A percentile compares a stretch with the other conserved stretches of the same genome.
These are phyloP conservation scores for Ceratina calcarata DNA, from an alignment of 1,140 invertebrate genomes.

Conservation along the genomic window DNA sequence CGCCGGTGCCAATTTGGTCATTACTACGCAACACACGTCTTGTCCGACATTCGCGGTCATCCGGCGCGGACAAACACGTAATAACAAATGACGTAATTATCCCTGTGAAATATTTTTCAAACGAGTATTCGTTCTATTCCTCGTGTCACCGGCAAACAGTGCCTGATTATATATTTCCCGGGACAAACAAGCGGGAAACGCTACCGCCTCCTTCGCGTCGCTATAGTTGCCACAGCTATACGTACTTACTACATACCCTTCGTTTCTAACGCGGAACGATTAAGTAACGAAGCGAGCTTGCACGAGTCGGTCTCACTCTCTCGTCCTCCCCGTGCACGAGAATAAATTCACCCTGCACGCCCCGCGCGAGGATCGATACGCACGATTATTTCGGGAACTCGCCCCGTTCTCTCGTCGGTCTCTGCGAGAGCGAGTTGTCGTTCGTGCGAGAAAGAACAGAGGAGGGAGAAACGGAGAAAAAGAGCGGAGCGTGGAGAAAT, in stretches of 20 bases:
- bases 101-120: slow-evolving; percentile 1
- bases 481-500: neutral
- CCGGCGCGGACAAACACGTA: neutral
- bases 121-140: neutral
- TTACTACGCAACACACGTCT: neutral
- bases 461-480: neutral
- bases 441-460: slow-evolving; percentile 23
- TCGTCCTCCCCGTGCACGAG: slow-evolving; percentile 62
- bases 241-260: slow-evolving; percentile 44
- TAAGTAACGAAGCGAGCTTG: slow-evolving; percentile 64
- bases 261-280: slow-evolving; percentile 61
- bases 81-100: neutral
- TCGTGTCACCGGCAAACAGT: slow-evolving; percentile 7
- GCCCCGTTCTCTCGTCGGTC: slow-evolving; percentile 54
- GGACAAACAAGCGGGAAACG: slow-evolving; percentile 9
- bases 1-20: neutral
- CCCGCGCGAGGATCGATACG: slow-evolving; percentile 67
- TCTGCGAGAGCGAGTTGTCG: slow-evolving; percentile 42
- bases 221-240: slow-evolving; percentile 37
- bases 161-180: slow-evolving; percentile 3
- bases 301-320: slow-evolving; percentile 28
- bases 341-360: slow-evolving; percentile 67
- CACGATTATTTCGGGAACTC: slow-evolving; percentile 71
- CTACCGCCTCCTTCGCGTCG: slow-evolving; percentile 15
- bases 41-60: neutral